Percentiles rank a stretch among this genome's conserved stretches.
Conservation (phyloP, 2,113 vertebrate genomes). For the Oreochromis tanganicae region DNA sequence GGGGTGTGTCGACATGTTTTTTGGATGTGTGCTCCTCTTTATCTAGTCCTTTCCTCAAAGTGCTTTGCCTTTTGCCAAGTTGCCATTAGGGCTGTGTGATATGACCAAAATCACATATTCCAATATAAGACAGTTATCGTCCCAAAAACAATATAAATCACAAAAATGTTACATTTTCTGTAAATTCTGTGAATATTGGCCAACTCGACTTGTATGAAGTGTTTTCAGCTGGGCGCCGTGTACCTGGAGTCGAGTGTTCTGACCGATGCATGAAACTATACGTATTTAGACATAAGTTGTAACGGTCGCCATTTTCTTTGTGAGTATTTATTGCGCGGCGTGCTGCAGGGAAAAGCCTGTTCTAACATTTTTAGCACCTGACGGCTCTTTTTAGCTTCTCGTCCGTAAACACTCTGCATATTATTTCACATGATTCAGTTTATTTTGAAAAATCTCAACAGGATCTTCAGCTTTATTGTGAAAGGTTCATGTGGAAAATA, state of each 20-base stretch:
- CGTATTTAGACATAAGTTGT: not conserved
- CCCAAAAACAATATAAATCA: not conserved
- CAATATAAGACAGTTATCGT: not conserved
- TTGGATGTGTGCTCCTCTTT: not conserved
- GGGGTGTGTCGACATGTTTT: not conserved
- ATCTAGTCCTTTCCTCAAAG: not conserved
- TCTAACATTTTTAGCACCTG: not conserved
- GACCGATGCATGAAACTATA: not conserved
- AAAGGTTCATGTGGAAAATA: not conserved
- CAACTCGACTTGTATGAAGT: not conserved
- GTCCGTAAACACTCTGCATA: not conserved
- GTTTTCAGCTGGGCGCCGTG: not conserved
- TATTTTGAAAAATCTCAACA: not conserved
- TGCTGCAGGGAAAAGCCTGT: rapidly evolving
- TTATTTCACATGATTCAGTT: not conserved
- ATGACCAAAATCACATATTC: not conserved
- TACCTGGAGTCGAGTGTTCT: not conserved
- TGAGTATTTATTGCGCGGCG: not conserved
- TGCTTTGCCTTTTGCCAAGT: not conserved
- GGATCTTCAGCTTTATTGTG: not conserved
- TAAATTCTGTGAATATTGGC: not conserved
- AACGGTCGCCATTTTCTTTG: not conserved
- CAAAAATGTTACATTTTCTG: not conserved
- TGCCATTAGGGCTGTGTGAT: not conserved
- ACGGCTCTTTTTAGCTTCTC: not conserved